phyloP scores from a whole-genome alignment of 2,113 vertebrate genomes.

The Grantiella picta region DNA sequence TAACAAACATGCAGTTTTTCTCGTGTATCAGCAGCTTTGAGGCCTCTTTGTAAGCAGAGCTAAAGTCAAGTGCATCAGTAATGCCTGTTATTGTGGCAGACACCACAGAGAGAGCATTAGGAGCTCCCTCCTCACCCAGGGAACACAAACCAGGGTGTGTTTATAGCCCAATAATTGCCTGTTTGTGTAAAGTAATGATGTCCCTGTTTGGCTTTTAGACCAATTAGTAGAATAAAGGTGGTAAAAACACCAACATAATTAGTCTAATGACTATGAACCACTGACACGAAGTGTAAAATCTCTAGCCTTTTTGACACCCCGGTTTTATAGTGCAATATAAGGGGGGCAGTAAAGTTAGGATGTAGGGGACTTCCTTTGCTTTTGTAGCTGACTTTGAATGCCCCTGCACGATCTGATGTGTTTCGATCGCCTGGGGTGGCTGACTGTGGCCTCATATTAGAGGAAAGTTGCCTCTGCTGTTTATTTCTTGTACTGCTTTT shows the following conservation, averaged over 20 bases:
- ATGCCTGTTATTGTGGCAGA: constrained; percentile 40
- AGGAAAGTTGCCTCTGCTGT: neutral
- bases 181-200: constrained; percentile 70
- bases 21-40: constrained; percentile 39
- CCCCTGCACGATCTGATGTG: neutral
- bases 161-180: constrained; percentile 72
- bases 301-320: constrained; percentile 69
- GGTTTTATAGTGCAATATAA: constrained; percentile 80
- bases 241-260: constrained; percentile 67
- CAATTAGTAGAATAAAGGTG: constrained; percentile 73
- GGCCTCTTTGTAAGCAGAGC: constrained; percentile 50
- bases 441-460: neutral
- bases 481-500: neutral
- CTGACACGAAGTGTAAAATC: constrained; percentile 68
- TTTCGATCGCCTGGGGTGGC: neutral
- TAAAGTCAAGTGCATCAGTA: constrained; percentile 67
- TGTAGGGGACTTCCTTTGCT: neutral
- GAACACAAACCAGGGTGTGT: constrained; percentile 58
- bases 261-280: constrained; percentile 69
- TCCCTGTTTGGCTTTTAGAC: constrained; percentile 65
- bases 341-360: neutral
- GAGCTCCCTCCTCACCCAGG: constrained; percentile 43
- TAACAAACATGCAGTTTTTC: constrained; percentile 51
- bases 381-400: constrained; percentile 37
- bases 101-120: constrained; percentile 53